Evolutionary conservation across 2,888 invertebrate genomes (phyloP), one percentile per base, ranked within the genome.

Genomic region (Pristionchus entomophagus): DNA sequence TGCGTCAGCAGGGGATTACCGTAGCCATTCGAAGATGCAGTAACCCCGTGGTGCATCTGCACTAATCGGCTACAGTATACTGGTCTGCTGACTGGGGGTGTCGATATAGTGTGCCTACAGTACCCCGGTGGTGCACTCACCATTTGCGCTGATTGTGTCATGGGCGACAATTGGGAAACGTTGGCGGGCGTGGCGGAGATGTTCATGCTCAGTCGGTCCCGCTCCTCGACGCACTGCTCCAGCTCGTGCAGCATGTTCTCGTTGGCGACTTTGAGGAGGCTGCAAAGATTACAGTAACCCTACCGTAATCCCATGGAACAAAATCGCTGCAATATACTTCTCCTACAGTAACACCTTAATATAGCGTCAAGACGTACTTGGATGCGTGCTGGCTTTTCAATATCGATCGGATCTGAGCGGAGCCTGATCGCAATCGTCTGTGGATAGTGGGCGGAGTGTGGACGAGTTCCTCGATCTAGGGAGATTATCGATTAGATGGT

Each of bases 81-180:
- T 17, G 38, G 29, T 29, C 19, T 22, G 26, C 10, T 62, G 10
- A 56, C n/a, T 26, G n/a, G 56, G n/a, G 56, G 56, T 56, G 56
- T 56, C 14, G n/a, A 4, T 73, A 4, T 80, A 32, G 78, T 80
- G 78, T 51, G 73, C 1, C 65, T 65, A 35, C 65, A 3, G 65
- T 59, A 59, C 45, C n/a, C n/a, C n/a, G n/a, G n/a, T n/a, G n/a
- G n/a, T n/a, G n/a, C n/a, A n/a, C 81, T 81, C 41, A 84, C 84
- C 49, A 56, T 85, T n/a, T 85, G 85, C n/a, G 85, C 85, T 4
- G 26, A 29, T 17, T 69, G 62, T 4, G 85, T 85, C 53, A 45
- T 85, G 73, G 85, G 85, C 35, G 85, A 73, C 26, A 85, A 41
- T 2, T 85, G 85, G 59, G 85, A 51, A 32, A 77, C 73, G 77